Evolutionary conservation across 2,113 vertebrate species (phyloP), one percentile per base, ranked within the genome.

Genomic region (Condylura cristata): DNA sequence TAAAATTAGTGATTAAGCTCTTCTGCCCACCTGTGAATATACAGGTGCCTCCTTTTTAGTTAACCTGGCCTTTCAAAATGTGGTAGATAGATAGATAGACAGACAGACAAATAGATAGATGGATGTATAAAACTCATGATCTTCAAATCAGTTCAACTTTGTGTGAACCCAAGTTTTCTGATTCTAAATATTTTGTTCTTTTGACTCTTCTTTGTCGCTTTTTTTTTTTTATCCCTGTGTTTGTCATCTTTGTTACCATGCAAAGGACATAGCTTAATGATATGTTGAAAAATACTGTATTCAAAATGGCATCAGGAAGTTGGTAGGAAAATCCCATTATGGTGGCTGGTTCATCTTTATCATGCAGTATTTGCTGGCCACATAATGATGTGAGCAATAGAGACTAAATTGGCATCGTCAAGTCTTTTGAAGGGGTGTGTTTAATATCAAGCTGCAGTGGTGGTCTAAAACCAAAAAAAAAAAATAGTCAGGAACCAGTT

Each of bases 371-470:
- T 56, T 24, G 8, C 7, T 44, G 76, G 34, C 32, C 5, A 22
- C 34, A 6, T 28, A 26, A 26, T 22, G 2, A 53, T 17, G 28
- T 28, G 7, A 46, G 28, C 37, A 75, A 8, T 8, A 41, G 22
- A 3, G 32, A 60, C 30, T 17, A 17, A 11, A 4, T 17, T n/a
- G 28, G 18, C 8, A 9, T 1, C 26, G 1, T 24, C 6, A 8
- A 24, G 81, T 53, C 41, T 44, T 46, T 22, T 30, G 1, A 9
- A 6, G 30, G 8, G 26, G 13, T 9, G 17, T 28, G 28, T 32
- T 8, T 1, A 58, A 2, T 8, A 30, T 16, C 51, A 8, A 8
- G 20, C 22, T 6, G 7, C 39, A 32, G 2, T 2, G 8, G 5
- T 9, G 8, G 5, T 9, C 4, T 5, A 60, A 68, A 6, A 17